Base-by-base conservation (phyloP, 2,888 invertebrate genomes). In the Megastigmus dorsalis region DNA sequence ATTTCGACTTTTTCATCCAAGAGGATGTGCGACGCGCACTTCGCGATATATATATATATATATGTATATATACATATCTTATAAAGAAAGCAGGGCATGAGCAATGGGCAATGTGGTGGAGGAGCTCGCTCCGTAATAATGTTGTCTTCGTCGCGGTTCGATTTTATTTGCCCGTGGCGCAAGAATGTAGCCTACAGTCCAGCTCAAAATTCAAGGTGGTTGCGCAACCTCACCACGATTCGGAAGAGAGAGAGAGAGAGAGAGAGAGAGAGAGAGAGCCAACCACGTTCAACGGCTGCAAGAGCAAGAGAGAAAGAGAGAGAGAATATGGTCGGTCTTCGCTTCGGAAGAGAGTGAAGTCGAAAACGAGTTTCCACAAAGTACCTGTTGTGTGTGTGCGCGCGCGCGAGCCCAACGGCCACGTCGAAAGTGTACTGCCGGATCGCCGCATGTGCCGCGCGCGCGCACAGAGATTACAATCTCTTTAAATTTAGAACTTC, bases 131-230 rank as follows among this genome's bases (percentile, higher is more conserved):
- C 82, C 84, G 86, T 87, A 87, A 87, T 86, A 86, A 87, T 86
- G 87, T 86, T 86, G 86, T 87, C 86, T 86, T 86, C 84, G 84
- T 84, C 83, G n/a, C n/a, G 85, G 82, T 78, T 82, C 83, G 84
- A n/a, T 85, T 86, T 86, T 86, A 86, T 87, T 87, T 86, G 85
- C 86, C 83, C 84, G 84, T 82, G 84, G 84, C 84, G 79, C 84
- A 87, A 86, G 87, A 87, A 87, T 87, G 87, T 84, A 83, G 87
- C 85, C 86, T 87, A 87, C 87, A 87, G 87, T 87, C 86, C 84
- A 80, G 78, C 78, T 83, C 87, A 87, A 87, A 87, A 87, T 85
- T 86, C 83, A 79, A 83, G 83, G 79, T 80, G 75, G 82, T 86
- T 85, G 86, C 84, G 83, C 85, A 85, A 86, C 82, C 73, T 23